These are phyloP conservation scores for Asteroscopus sphinx DNA, from an alignment of 2,888 invertebrate genomes.

Conservation along the genomic window DNA sequence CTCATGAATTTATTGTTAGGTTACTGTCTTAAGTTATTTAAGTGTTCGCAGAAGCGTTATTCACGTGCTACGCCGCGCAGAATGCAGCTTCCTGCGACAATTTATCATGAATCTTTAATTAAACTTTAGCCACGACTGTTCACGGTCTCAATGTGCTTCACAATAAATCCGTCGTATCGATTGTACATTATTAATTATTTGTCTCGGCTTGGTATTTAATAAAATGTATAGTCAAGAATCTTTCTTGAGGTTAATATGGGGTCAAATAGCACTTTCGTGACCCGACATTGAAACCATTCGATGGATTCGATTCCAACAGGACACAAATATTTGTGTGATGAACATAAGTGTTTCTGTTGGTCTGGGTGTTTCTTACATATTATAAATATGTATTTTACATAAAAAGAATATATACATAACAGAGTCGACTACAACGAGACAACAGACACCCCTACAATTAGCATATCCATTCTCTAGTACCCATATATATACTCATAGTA, in stretches of 20 bases:
- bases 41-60: conserved; percentile 83
- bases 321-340: no score
- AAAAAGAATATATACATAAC: no score
- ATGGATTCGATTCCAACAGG: no score
- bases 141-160: conserved; percentile 79
- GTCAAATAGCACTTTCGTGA: neutral
- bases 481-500: no score
- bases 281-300: no score
- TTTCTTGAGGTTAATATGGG: conserved; percentile 7
- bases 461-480: no score
- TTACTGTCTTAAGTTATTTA: conserved; percentile 87
- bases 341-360: no score
- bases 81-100: conserved; percentile 88
- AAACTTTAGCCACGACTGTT: conserved; percentile 86
- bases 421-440: no score
- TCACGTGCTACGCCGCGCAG: conserved; percentile 83
- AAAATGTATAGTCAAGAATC: conserved; percentile 11
- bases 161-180: conserved; percentile 66
- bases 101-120: conserved; percentile 90
- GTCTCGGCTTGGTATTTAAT: conserved; percentile 37
- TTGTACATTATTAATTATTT: conserved; percentile 57
- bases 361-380: no score
- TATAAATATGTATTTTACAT: no score
- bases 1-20: conserved; percentile 87
- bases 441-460: no score